These are phyloP conservation scores for Poeciliopsis prolifica DNA, from an alignment of 2,113 vertebrate genomes.

Conservation along the genomic window DNA sequence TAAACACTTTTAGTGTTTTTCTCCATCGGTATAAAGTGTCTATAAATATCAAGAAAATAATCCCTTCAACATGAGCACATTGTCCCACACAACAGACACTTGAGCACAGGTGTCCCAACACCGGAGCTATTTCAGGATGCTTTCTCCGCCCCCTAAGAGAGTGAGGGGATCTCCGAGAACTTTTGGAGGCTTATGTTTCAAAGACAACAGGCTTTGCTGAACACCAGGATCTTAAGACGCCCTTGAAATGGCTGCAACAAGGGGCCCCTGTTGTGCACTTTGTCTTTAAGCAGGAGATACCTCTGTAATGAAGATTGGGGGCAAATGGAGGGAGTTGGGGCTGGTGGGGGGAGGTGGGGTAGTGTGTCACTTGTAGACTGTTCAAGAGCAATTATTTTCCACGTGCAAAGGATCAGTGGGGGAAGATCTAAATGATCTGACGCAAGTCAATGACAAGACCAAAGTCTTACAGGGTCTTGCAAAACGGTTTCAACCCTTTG, in stretches of 20 bases:
- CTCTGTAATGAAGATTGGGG: constrained; percentile 64
- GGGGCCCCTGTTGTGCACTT: constrained; percentile 59
- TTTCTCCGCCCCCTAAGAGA: constrained; percentile 65
- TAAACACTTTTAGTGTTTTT: constrained; percentile 17
- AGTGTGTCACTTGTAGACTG: constrained; percentile 48
- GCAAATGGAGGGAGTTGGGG: too few relatives aligned
- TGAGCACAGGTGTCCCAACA: constrained; percentile 67
- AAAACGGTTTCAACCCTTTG: background rate
- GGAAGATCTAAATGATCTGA: constrained; percentile 4
- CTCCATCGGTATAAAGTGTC: constrained; percentile 29
- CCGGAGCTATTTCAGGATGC: constrained; percentile 61
- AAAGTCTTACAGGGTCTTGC: background rate
- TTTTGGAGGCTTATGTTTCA: constrained; percentile 75
- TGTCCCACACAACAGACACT: constrained; percentile 73
- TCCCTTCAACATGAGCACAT: constrained; percentile 60
- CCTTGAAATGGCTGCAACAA: constrained; percentile 68
- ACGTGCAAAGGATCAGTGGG: constrained; percentile 1
- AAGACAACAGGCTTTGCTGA: constrained; percentile 75
- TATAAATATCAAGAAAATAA: constrained; percentile 63
- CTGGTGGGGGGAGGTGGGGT: background rate
- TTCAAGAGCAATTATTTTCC: constrained; percentile 50
- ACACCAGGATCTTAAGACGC: constrained; percentile 71
- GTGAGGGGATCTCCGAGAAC: constrained; percentile 65
- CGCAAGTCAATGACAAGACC: background rate
- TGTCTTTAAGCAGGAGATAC: constrained; percentile 68